Evolutionary conservation across 2,797 vertebrate species (phyloP), one percentile per base, ranked within the genome.

Genomic region (Poecilia gillii): DNA sequence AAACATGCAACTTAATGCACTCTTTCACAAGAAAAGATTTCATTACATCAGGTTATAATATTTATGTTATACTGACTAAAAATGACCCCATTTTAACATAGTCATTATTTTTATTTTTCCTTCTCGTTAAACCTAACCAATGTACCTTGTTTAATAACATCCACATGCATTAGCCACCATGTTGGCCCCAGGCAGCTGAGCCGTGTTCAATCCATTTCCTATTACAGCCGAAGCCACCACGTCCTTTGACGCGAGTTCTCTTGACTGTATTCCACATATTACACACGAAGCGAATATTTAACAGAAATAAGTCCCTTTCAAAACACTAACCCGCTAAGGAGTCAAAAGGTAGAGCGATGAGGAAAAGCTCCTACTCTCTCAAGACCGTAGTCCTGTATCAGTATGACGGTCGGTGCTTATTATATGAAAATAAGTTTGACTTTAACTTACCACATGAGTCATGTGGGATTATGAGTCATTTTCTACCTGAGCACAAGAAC

Each of bases 91-190:
- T 66, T 46, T 46, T 85, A 77, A 79, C 77, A 76, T 64, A 82
- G 79, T 71, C 51, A 87, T 57, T 46, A 41, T 79, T 76, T 79
- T 43, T 25, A 39, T 20, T 82, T 83, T 84, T 82, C 49, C 80
- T 79, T 76, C 84, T 86, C 81, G 84, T 85, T 87, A 89, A 89
- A 87, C 80, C 80, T 73, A 76, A 86, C 81, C 79, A 87, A 73
- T 86, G 87, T 87, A 87, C 82, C 88, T 88, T 92, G 83, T 87
- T 92, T 93, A 93, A 94, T 93, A 87, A 74, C 82, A 87, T 84
- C 77, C 91, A 90, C 93, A 91, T 90, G 91, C 89, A 92, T 94
- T 92, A 88, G 91, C 93, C 91, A 93, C 88, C 12, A 84, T 84
- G 84, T 85, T 87, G 76, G 88, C 90, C 91, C 0, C 53, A 87